Base-by-base conservation (phyloP, 92 coral and sea anemone species). In the Paramuricea clavata region DNA sequence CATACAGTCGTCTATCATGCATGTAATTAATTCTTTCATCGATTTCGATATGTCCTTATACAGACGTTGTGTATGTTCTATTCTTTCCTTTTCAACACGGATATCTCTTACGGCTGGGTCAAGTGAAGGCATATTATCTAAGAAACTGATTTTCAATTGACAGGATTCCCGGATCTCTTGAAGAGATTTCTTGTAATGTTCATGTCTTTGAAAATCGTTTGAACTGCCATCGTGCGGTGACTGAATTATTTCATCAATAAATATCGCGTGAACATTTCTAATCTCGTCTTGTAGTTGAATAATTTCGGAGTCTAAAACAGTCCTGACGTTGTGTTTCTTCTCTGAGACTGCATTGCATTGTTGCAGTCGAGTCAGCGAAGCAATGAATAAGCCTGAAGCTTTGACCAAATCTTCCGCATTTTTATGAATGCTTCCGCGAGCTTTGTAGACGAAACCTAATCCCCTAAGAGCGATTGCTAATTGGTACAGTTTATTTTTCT, bases 391-490 rank as follows among this genome's bases (percentile, higher is more conserved):
- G 8, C 78, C 78, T 23, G 54, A 28, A 12, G 54, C 78, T 47
- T 72, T 72, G 21, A 72, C 78, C 1, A 72, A 3, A n/a, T 72
- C 78, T 36, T 72, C 78, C 26, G 56, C 78, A 72, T 15, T 72
- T 42, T 39, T 39, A 43, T 72, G 0, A 9, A 42, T 39, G 5
- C 52, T 15, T 72, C 78, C 78, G 28, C 78, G 78, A 6, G 5
- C 78, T 72, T 72, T 72, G 78, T 72, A 72, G 16, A 72, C 78
- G 56, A 72, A 72, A 39, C 78, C 78, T 13, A 72, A 42, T 72
- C 78, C 78, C 21, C 15, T 72, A 23, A 72, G 78, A n/a, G 56
- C 26, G 7, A 25, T 22, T 39, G 52, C 78, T 42, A 42, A 3
- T 72, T 72, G 56, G 31, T 15, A 39, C 0, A 42, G 28, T 25